These are phyloP conservation scores for Troides oblongomaculatus DNA, from an alignment of 2,888 invertebrate species.

Conservation along the genomic window DNA sequence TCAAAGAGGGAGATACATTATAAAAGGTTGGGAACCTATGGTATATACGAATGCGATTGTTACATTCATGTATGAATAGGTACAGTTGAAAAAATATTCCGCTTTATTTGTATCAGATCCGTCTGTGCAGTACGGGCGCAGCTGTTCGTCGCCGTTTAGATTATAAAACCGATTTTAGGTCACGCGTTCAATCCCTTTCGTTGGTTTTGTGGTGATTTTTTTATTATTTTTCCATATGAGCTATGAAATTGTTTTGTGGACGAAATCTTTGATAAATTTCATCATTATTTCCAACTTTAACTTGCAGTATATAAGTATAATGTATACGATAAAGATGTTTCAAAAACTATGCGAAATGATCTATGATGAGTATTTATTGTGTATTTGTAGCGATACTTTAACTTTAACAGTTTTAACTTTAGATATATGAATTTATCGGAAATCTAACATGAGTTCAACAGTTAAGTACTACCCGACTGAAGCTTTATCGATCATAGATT, in stretches of 20 bases:
- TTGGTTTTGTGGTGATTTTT: slow-evolving; percentile 2
- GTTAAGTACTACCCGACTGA: too few relatives aligned
- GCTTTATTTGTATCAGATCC: not conserved
- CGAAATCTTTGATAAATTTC: not conserved
- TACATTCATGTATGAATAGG: not conserved
- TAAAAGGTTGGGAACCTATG: too few relatives aligned
- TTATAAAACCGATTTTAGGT: slow-evolving; percentile 8
- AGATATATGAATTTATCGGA: too few relatives aligned
- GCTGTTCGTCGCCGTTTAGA: not conserved
- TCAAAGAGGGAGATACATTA: too few relatives aligned
- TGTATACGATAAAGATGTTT: too few relatives aligned
- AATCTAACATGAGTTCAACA: too few relatives aligned
- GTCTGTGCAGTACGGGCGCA: not conserved
- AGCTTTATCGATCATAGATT: too few relatives aligned
- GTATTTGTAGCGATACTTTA: too few relatives aligned
- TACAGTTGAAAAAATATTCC: not conserved
- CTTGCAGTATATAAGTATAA: too few relatives aligned
- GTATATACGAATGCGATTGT: not conserved
- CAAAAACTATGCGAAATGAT: too few relatives aligned
- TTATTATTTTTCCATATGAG: not conserved
- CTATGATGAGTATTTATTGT: too few relatives aligned
- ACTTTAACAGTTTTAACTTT: too few relatives aligned
- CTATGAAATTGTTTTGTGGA: not conserved
- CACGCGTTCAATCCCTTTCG: slow-evolving; percentile 8
- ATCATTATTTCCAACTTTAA: not conserved